Evolutionary conservation across 92 coral and sea anemone genomes (phyloP).

Genomic region (Pocillopora grandis): DNA sequence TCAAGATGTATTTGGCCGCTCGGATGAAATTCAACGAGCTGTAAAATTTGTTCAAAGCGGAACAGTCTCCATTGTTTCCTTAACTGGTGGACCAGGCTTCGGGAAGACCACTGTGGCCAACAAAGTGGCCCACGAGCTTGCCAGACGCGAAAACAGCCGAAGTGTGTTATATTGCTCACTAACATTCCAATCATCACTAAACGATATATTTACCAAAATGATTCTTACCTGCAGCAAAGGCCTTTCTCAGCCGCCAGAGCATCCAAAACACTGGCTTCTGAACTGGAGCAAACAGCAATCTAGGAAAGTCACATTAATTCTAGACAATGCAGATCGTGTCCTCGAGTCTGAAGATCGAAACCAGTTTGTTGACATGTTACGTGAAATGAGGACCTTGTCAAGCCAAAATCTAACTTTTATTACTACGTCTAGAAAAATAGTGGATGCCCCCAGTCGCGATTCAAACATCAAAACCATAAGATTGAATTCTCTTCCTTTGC

Average conservation of each 20-base stretch:
- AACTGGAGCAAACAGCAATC: constrained; percentile 39
- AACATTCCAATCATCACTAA: neutral
- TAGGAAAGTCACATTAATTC: constrained; percentile 17
- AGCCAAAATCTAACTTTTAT: constrained; percentile 24
- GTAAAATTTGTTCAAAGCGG: neutral
- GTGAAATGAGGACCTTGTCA: constrained; percentile 32
- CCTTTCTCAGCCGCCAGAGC: constrained; percentile 25
- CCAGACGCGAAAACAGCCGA: neutral
- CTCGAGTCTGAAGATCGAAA: constrained; percentile 20
- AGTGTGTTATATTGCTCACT: constrained; percentile 33
- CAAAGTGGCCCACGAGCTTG: constrained; percentile 29
- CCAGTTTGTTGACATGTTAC: constrained; percentile 16
- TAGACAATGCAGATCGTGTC: constrained; percentile 40
- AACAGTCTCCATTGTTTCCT: constrained; percentile 13
- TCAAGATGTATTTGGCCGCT: constrained; percentile 30
- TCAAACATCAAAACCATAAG: neutral
- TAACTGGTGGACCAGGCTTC: constrained; percentile 57
- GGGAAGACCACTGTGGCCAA: constrained; percentile 47
- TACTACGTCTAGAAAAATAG: constrained; percentile 22
- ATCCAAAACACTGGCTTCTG: constrained; percentile 35
- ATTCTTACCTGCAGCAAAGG: constrained; percentile 9
- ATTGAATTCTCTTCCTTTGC: neutral
- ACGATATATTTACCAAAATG: constrained; percentile 32
- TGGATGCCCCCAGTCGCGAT: neutral
- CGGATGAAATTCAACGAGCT: constrained; percentile 14